Evolutionary conservation across 2,888 invertebrate species (phyloP).

Genomic region (Drosophila subquinaria): DNA sequence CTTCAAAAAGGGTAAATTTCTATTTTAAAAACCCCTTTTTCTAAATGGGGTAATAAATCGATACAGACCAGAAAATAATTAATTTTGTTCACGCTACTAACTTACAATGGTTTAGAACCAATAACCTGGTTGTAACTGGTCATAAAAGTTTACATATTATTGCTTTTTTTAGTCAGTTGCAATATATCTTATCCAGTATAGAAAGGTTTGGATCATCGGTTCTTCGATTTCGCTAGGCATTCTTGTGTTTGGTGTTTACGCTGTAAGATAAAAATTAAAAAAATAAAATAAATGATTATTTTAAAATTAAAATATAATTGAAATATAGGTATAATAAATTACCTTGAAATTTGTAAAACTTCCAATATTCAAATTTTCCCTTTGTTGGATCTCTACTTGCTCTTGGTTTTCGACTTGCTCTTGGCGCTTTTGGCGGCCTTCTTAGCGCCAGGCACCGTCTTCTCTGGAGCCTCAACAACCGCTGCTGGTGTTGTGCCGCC

Average conservation of each 20-base stretch:
- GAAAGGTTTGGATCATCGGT: background rate
- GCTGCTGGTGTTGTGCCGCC: background rate
- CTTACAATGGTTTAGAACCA: background rate
- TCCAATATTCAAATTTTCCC: constrained; percentile 6
- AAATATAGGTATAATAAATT: background rate
- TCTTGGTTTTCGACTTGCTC: constrained; percentile 41
- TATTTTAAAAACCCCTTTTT: background rate
- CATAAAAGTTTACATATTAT: background rate
- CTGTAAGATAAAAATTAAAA: background rate
- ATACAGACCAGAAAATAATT: background rate
- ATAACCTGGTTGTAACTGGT: background rate
- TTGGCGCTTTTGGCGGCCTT: constrained; percentile 26
- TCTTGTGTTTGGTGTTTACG: background rate
- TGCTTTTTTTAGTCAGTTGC: background rate
- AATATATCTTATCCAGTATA: background rate
- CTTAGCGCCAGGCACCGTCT: constrained; percentile 22
- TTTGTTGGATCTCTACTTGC: constrained; percentile 25
- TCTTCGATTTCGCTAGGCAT: constrained; percentile 5
- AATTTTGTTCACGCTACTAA: background rate
- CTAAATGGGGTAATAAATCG: background rate
- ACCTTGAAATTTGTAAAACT: constrained; percentile 8
- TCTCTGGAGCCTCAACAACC: background rate
- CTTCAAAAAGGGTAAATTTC: background rate
- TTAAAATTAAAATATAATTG: background rate
- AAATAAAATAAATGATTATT: too few species aligned